A percentile compares a stretch with the other conserved stretches of the same genome.
Conservation (phyloP, 2,888 invertebrate genomes). For the Barypeithes pellucidus region DNA sequence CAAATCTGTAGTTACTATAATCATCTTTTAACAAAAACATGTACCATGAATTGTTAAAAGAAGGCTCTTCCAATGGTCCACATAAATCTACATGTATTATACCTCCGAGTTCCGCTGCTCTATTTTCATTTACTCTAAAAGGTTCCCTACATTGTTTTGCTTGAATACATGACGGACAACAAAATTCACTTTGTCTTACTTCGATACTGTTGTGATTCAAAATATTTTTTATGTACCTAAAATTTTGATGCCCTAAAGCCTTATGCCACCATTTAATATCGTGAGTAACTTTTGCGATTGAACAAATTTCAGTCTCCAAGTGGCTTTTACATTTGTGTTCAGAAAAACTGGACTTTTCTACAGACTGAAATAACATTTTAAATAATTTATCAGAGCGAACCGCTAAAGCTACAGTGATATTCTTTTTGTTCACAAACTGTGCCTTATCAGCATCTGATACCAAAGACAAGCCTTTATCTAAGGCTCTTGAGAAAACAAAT, state of each 20-base stretch:
- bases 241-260: slow-evolving; percentile 50
- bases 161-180: slow-evolving; percentile 26
- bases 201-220: slow-evolving; percentile 1
- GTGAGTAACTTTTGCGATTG: background rate
- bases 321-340: slow-evolving; percentile 21
- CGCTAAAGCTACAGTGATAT: slow-evolving; percentile 28
- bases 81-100: slow-evolving; percentile 21
- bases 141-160: slow-evolving; percentile 22
- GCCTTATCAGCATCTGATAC: slow-evolving; percentile 48
- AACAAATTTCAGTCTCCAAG: too few species aligned
- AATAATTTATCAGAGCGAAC: slow-evolving; percentile 34
- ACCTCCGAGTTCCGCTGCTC: background rate
- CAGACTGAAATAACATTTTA: slow-evolving; percentile 47
- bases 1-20: slow-evolving; percentile 1
- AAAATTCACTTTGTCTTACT: slow-evolving; percentile 5
- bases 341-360: slow-evolving; percentile 22
- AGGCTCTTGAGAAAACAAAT: slow-evolving; percentile 51
- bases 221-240: slow-evolving; percentile 27
- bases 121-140: slow-evolving; percentile 16
- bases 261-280: slow-evolving; percentile 42
- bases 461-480: slow-evolving; percentile 55
- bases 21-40: slow-evolving; percentile 39
- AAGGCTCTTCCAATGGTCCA: slow-evolving; percentile 9
- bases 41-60: slow-evolving; percentile 4
- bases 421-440: slow-evolving; percentile 45